A percentile compares a stretch with the other conserved stretches of the same genome.
phyloP scores from a whole-genome alignment of 2,888 invertebrate genomes.

The Noctua fimbriata region DNA sequence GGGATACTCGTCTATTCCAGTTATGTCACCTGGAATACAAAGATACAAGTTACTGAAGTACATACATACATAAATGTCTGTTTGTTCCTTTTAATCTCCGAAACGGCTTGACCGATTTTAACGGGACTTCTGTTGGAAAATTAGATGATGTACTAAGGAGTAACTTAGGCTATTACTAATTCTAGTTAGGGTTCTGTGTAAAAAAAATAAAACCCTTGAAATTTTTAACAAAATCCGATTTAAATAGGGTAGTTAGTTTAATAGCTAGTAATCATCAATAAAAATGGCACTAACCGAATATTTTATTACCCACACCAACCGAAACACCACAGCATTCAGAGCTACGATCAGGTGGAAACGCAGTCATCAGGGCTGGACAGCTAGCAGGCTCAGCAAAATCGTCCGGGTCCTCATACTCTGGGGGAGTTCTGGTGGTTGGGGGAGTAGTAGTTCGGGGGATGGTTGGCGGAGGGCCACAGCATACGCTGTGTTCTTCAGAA shows the following conservation, averaged over 20 bases:
- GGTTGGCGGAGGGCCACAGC: slow-evolving; percentile 70
- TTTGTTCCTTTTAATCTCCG: too few species aligned
- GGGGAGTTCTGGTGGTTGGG: not conserved
- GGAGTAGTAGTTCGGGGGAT: not conserved
- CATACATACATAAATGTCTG: not conserved
- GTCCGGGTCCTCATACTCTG: not conserved
- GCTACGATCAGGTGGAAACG: slow-evolving; percentile 71
- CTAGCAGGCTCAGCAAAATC: not conserved
- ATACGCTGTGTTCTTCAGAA: slow-evolving; percentile 74
- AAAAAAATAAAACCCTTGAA: not conserved
- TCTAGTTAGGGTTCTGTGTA: not conserved
- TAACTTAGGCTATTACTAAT: not conserved
- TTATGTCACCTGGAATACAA: slow-evolving; percentile 58
- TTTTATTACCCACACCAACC: slow-evolving; percentile 69
- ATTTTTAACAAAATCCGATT: not conserved
- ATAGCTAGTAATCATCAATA: not conserved
- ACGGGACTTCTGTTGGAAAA: too few species aligned
- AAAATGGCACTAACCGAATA: slow-evolving; percentile 44
- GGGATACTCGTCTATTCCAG: slow-evolving; percentile 88
- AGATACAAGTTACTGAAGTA: not conserved
- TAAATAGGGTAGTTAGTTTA: not conserved
- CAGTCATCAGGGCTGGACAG: slow-evolving; percentile 53
- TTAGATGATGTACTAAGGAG: not conserved
- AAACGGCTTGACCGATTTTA: too few species aligned
- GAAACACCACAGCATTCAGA: slow-evolving; percentile 77